Percentiles rank a stretch among this genome's conserved stretches.
Conservation (phyloP, 2,797 vertebrate genomes). For the Paratrypauchen microcephalus region DNA sequence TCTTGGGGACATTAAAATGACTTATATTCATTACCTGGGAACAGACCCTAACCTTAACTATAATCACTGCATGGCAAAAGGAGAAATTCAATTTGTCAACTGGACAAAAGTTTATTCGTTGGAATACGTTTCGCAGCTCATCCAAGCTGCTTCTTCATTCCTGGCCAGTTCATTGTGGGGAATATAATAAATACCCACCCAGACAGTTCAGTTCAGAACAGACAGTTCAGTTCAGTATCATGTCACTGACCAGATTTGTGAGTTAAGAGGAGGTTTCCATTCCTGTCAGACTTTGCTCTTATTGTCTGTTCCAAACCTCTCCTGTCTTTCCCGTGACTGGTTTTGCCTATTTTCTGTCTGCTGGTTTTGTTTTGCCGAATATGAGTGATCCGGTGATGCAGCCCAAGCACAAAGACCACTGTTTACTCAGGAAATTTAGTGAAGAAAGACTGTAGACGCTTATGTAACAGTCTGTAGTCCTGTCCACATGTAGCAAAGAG, state of each 20-base stretch:
- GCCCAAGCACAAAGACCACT: constrained; percentile 46
- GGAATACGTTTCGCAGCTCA: too few relatives aligned
- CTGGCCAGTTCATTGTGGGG: too few relatives aligned
- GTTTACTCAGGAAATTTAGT: constrained; percentile 63
- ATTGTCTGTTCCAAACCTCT: constrained; percentile 56
- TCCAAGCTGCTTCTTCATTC: too few relatives aligned
- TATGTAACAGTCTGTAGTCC: constrained; percentile 60
- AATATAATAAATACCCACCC: neutral
- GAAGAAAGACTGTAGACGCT: constrained; percentile 56
- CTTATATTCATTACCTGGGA: too few relatives aligned
- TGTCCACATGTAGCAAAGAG: constrained; percentile 36
- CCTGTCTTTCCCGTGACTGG: constrained; percentile 41
- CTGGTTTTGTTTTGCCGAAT: constrained; percentile 46
- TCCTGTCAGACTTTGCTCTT: constrained; percentile 30
- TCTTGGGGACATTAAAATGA: too few relatives aligned
- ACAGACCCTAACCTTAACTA: too few relatives aligned
- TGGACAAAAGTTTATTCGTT: too few relatives aligned
- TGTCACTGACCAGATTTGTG: constrained; percentile 39
- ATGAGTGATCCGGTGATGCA: constrained; percentile 53
- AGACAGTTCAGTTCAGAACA: constrained; percentile 50
- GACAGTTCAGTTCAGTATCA: constrained; percentile 42
- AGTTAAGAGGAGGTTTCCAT: constrained; percentile 58
- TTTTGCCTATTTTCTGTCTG: constrained; percentile 51
- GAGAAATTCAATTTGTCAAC: too few relatives aligned
- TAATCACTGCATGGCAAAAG: too few relatives aligned